phyloP scores from a whole-genome alignment of 2,797 vertebrate species.

The Rhadinocentrus ornatus region DNA sequence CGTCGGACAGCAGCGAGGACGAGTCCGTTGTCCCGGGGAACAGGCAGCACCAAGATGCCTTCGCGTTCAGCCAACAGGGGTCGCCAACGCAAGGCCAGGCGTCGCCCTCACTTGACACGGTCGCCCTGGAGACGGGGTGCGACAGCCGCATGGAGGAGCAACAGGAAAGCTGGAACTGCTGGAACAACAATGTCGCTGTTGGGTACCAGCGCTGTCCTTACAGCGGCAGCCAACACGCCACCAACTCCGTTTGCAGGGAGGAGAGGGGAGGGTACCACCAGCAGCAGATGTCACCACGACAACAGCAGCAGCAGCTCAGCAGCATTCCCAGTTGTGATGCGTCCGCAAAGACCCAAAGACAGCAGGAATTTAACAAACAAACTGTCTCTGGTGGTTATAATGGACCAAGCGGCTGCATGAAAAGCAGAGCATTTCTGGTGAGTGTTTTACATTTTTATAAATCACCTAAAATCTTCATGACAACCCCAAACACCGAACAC shows the following conservation, averaged over 20 bases:
- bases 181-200: slow-evolving; percentile 72
- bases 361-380: slow-evolving; percentile 48
- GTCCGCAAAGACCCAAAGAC: slow-evolving; percentile 79
- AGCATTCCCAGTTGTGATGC: slow-evolving; percentile 60
- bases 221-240: slow-evolving; percentile 64
- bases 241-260: slow-evolving; percentile 82
- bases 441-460: slow-evolving; percentile 2
- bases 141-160: slow-evolving; percentile 72
- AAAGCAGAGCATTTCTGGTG: slow-evolving; percentile 69
- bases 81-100: slow-evolving; percentile 62
- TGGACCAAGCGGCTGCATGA: slow-evolving; percentile 56
- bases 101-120: slow-evolving; percentile 28
- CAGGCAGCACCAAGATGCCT: slow-evolving; percentile 85
- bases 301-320: slow-evolving; percentile 57
- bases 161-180: slow-evolving; percentile 71
- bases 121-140: slow-evolving; percentile 39
- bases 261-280: slow-evolving; percentile 74
- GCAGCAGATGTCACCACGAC: too few species aligned
- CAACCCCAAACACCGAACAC: not conserved
- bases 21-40: slow-evolving; percentile 84
- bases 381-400: slow-evolving; percentile 65
- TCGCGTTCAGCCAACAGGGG: slow-evolving; percentile 84
- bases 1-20: slow-evolving; percentile 91
- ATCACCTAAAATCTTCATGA: rapidly evolving
- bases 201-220: slow-evolving; percentile 69